Percentiles rank a stretch among this genome's conserved stretches.
Conservation (phyloP, 92 coral and sea anemone genomes). For the Porites divaricata region DNA sequence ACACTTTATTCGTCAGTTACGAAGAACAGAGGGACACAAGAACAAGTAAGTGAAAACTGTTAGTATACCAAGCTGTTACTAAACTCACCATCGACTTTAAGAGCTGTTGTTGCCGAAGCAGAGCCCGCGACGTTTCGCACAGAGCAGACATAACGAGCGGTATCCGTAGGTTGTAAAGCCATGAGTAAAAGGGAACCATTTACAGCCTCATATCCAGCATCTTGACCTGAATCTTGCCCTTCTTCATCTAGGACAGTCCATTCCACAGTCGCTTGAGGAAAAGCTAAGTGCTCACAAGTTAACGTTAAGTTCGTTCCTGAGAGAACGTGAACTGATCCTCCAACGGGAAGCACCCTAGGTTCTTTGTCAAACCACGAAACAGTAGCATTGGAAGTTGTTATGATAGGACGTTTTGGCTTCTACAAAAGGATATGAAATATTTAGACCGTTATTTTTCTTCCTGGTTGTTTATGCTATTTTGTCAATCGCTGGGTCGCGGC, state of each 20-base stretch:
- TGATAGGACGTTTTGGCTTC: conserved; percentile 73
- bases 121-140: conserved; percentile 86
- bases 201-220: conserved; percentile 43
- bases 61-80: not conserved
- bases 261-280: conserved; percentile 69
- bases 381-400: conserved; percentile 61
- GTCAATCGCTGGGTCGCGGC: too few species aligned
- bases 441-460: too few species aligned
- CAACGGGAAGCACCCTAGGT: conserved; percentile 59
- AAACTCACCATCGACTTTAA: conserved; percentile 73
- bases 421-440: not conserved
- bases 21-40: not conserved
- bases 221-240: conserved; percentile 44
- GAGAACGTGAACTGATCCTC: conserved; percentile 73
- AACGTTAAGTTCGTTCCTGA: conserved; percentile 77
- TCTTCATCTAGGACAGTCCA: conserved; percentile 68
- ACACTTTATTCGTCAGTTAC: too few species aligned
- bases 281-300: conserved; percentile 70
- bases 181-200: conserved; percentile 56
- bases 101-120: conserved; percentile 49
- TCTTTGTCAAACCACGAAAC: conserved; percentile 76
- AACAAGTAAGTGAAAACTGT: not conserved
- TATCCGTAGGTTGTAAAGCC: conserved; percentile 76
- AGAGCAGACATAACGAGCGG: conserved; percentile 81
- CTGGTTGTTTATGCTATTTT: too few species aligned